Conservation (phyloP, 2,888 invertebrate genomes). For the Cantharis rufa region DNA sequence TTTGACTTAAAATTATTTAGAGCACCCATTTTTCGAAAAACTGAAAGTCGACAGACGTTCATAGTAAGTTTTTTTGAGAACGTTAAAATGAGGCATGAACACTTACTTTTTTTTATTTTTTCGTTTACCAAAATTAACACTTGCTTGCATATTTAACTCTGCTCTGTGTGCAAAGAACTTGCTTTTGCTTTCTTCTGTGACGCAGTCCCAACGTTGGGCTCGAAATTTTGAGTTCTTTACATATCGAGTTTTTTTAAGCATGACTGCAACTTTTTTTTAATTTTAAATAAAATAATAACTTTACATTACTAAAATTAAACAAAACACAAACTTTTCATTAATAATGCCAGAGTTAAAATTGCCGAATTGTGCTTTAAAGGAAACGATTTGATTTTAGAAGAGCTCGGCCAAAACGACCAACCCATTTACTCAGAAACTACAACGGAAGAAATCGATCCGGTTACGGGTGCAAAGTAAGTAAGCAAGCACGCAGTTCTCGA, state of each 20-base stretch:
- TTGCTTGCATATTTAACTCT: constrained; percentile 43
- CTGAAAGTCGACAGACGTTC: neutral
- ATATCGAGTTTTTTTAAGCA: constrained; percentile 40
- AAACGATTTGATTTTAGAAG: constrained; percentile 56
- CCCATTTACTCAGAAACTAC: constrained; percentile 60
- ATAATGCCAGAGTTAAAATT: neutral
- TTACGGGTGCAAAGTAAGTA: constrained; percentile 60
- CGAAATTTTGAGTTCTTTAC: constrained; percentile 44
- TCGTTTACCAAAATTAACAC: constrained; percentile 31
- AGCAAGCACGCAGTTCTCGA: too few species aligned
- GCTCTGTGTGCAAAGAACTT: constrained; percentile 50
- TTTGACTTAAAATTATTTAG: neutral
- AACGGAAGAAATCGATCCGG: constrained; percentile 58
- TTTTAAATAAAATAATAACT: constrained; percentile 1
- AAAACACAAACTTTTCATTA: neutral
- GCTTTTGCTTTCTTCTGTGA: constrained; percentile 33
- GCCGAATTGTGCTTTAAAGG: neutral
- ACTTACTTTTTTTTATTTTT: constrained; percentile 13
- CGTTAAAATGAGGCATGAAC: constrained; percentile 50
- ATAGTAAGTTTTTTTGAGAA: neutral
- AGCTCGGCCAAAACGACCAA: constrained; percentile 64
- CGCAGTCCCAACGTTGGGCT: constrained; percentile 10
- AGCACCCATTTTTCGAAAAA: neutral
- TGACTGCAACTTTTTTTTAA: constrained; percentile 6
- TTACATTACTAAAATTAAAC: constrained; percentile 2